phyloP scores from a whole-genome alignment of 2,888 invertebrate genomes.

The Drosophila demipolita region DNA sequence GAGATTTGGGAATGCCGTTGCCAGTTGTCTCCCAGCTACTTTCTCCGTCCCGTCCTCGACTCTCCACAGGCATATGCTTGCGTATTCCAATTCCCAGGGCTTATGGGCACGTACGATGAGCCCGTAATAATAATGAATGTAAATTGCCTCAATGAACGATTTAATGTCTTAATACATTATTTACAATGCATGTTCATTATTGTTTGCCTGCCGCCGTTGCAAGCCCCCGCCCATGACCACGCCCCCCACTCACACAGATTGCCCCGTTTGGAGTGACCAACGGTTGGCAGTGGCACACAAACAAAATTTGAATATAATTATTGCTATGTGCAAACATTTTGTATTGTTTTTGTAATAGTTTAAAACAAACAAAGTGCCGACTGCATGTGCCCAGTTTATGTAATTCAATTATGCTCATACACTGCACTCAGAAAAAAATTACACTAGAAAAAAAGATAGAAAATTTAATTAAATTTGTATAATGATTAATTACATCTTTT shows the following conservation, averaged over 20 bases:
- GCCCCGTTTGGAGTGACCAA: constrained; percentile 25
- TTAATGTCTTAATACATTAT: constrained; percentile 82
- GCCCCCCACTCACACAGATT: constrained; percentile 45
- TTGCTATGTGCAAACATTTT: constrained; percentile 34
- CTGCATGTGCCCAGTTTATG: constrained; percentile 54
- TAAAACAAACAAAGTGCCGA: constrained; percentile 61
- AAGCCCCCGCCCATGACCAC: constrained; percentile 12
- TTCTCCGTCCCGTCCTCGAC: neutral
- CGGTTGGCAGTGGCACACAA: constrained; percentile 47
- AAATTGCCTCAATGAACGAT: constrained; percentile 81
- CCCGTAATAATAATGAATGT: constrained; percentile 79
- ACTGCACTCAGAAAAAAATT: neutral
- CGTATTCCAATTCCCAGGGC: constrained; percentile 81
- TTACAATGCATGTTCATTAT: constrained; percentile 68
- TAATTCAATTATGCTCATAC: constrained; percentile 29
- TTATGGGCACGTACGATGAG: constrained; percentile 81
- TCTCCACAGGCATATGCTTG: constrained; percentile 17
- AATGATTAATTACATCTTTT: neutral
- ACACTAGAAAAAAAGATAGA: too few relatives aligned
- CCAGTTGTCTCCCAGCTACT: constrained; percentile 7
- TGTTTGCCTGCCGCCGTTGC: constrained; percentile 31
- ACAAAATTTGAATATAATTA: constrained; percentile 69
- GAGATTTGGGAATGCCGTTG: constrained; percentile 30
- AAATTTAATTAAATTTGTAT: too few relatives aligned
- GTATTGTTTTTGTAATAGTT: constrained; percentile 7